Conservation (phyloP, 2,888 invertebrate genomes). For the Mesorhabditis belari region DNA sequence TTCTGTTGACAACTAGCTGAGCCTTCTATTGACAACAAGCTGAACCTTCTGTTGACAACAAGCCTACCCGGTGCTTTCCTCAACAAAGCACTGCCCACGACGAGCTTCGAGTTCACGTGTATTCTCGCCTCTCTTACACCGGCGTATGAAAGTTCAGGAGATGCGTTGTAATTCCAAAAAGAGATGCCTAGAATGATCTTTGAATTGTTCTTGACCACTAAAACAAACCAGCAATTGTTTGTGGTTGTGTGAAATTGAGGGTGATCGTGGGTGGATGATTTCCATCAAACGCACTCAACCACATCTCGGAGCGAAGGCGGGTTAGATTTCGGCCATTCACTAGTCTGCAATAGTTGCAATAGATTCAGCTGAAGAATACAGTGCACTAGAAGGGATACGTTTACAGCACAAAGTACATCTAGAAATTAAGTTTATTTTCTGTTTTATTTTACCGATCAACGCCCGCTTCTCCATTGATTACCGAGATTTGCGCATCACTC, state of each 20-base stretch:
- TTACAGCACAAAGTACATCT: too few species aligned
- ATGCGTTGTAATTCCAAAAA: constrained; percentile 77
- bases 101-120: constrained; percentile 53
- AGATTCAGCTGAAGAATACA: too few species aligned
- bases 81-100: constrained; percentile 60
- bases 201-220: not conserved
- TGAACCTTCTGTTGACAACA: too few species aligned
- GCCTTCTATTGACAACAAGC: not conserved
- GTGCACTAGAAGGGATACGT: too few species aligned
- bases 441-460: not conserved
- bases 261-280: constrained; percentile 19
- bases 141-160: constrained; percentile 62
- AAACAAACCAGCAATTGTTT: constrained; percentile 13
- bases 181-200: constrained; percentile 58
- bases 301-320: constrained; percentile 63
- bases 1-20: too few species aligned
- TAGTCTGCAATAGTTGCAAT: constrained; percentile 58
- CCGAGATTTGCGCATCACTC: not conserved
- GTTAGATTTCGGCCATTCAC: constrained; percentile 69
- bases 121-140: constrained; percentile 56
- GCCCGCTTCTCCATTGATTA: not conserved
- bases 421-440: not conserved
- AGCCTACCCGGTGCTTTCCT: constrained; percentile 62
- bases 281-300: constrained; percentile 53
- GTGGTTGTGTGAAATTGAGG: constrained; percentile 23